These are phyloP conservation scores for Colletes gigas DNA, from an alignment of 1,140 invertebrate genomes.

Conservation along the genomic window DNA sequence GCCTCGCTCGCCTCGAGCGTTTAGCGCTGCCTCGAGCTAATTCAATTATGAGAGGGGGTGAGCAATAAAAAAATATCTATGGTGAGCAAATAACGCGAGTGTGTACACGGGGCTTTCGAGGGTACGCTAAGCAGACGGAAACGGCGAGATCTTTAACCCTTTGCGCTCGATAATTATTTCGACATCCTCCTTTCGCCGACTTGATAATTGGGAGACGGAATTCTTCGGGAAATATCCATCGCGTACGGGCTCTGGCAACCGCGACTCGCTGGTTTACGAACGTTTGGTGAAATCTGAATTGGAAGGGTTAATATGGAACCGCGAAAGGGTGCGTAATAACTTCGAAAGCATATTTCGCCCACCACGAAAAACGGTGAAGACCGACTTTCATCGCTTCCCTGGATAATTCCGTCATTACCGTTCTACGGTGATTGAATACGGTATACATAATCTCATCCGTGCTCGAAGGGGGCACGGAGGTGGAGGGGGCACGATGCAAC, in stretches of 20 bases:
- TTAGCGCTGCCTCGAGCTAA: conserved; percentile 61
- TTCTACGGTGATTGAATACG: conserved; percentile 55
- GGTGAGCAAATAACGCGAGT: conserved; percentile 40
- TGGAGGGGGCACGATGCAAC: background rate
- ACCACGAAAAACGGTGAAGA: conserved; percentile 44
- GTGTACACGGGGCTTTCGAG: background rate
- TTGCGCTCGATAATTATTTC: too few relatives aligned
- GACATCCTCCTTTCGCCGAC: too few relatives aligned
- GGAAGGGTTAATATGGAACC: conserved; percentile 10
- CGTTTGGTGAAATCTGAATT: too few relatives aligned
- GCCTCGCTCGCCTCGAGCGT: conserved; percentile 32
- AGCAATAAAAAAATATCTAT: conserved; percentile 35
- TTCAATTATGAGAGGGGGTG: conserved; percentile 53
- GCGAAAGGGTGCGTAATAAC: conserved; percentile 16
- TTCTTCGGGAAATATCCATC: too few relatives aligned
- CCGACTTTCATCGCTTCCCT: conserved; percentile 48
- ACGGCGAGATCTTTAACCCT: background rate
- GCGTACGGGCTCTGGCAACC: too few relatives aligned
- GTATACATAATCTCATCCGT: conserved; percentile 38
- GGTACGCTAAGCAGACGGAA: conserved; percentile 18
- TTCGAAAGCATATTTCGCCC: conserved; percentile 37
- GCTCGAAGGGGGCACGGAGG: background rate
- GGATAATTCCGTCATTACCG: conserved; percentile 57
- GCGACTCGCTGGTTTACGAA: too few relatives aligned
- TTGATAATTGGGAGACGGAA: too few relatives aligned